These are phyloP conservation scores for Condylura cristata DNA, from an alignment of 2,113 vertebrate genomes.

Conservation along the genomic window DNA sequence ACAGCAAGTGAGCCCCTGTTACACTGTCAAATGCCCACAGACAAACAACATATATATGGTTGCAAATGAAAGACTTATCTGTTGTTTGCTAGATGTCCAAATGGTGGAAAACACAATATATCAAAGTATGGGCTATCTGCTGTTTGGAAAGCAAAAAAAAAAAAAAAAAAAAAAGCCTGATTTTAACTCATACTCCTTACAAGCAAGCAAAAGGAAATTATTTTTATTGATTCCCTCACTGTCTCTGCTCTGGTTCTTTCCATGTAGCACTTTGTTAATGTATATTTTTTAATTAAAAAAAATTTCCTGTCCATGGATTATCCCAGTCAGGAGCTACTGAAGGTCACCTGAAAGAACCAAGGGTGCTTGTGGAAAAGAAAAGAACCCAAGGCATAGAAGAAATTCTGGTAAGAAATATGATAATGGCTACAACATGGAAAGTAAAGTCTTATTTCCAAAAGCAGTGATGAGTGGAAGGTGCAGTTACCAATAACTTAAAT, in stretches of 20 bases:
- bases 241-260: neutral
- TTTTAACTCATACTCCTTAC: no score
- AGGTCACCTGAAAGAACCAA: neutral
- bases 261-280: neutral
- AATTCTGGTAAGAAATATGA: neutral
- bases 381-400: neutral
- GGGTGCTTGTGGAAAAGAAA: neutral
- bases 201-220: neutral
- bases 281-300: neutral
- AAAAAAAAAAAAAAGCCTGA: no score
- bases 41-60: no score
- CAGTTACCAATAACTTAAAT: neutral
- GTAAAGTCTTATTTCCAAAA: neutral
- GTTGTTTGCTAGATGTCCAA: no score
- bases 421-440: neutral
- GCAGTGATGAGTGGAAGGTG: neutral
- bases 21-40: no score
- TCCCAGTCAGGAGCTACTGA: neutral
- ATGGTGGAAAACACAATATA: no score
- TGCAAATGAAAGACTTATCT: no score
- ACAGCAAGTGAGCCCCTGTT: no score
- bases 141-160: no score
- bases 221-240: neutral
- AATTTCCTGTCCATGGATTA: neutral
- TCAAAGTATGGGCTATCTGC: no score